phyloP scores from a whole-genome alignment of 2,888 invertebrate genomes.

The Atethmia centrago region DNA sequence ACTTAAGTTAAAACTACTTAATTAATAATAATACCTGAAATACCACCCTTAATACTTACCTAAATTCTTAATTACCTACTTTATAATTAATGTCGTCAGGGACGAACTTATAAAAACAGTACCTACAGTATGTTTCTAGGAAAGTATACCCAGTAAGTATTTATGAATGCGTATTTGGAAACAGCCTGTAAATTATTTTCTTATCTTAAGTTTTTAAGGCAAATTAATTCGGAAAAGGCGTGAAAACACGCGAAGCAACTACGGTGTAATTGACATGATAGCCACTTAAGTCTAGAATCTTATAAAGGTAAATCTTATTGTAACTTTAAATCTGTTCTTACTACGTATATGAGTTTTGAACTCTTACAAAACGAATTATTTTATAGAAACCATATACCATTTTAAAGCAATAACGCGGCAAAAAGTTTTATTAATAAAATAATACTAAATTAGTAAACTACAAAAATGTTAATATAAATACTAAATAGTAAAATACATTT shows the following conservation, averaged over 20 bases:
- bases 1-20: neutral
- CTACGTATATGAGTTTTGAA: slow-evolving; percentile 23
- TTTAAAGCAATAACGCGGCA: slow-evolving; percentile 6
- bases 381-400: neutral
- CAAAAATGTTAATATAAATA: neutral
- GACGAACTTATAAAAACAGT: neutral
- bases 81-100: neutral
- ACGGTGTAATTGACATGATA: slow-evolving; percentile 52
- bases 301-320: slow-evolving; percentile 15
- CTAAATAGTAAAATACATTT: neutral
- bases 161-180: neutral
- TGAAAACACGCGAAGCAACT: slow-evolving; percentile 39
- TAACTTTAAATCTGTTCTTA: neutral
- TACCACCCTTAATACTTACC: no score
- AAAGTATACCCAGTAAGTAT: neutral
- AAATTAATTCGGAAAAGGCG: slow-evolving; percentile 7
- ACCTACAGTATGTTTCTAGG: neutral
- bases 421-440: neutral
- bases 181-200: neutral
- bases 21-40: no score
- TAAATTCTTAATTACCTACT: neutral
- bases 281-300: neutral
- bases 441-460: no score
- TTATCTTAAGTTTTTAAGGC: slow-evolving; percentile 3
- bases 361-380: slow-evolving; percentile 10